Evolutionary conservation across 2,888 invertebrate genomes (phyloP).

Genomic region (Melanchra persicariae): DNA sequence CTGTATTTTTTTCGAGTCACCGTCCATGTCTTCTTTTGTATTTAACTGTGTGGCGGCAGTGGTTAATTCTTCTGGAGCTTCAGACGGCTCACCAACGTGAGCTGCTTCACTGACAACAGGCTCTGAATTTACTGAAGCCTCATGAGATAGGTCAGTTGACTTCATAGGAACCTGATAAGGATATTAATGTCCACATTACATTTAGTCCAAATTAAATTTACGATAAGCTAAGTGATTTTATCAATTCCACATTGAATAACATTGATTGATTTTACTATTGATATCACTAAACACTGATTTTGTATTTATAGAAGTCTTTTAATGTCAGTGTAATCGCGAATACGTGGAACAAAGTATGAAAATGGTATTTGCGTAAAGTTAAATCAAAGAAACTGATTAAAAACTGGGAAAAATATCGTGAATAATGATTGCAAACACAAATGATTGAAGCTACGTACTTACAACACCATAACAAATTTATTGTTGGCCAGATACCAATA

Average conservation of each 20-base stretch:
- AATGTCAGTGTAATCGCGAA: conserved; percentile 27
- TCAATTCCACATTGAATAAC: conserved; percentile 32
- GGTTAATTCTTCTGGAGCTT: conserved; percentile 60
- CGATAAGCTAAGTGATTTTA: conserved; percentile 44
- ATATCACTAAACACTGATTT: conserved; percentile 47
- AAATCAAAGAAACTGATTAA: conserved; percentile 12
- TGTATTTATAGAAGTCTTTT: conserved; percentile 17
- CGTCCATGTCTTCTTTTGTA: conserved; percentile 75
- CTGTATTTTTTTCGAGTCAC: conserved; percentile 79
- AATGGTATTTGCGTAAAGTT: conserved; percentile 8
- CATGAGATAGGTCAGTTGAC: conserved; percentile 57
- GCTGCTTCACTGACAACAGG: conserved; percentile 44
- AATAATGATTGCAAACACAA: conserved; percentile 6
- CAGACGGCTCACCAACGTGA: conserved; percentile 49
- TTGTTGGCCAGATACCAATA: conserved; percentile 32
- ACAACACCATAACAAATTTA: conserved; percentile 37
- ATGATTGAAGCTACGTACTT: conserved; percentile 47
- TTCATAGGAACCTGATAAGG: conserved; percentile 71
- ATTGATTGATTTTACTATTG: conserved; percentile 56
- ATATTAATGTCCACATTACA: conserved; percentile 41
- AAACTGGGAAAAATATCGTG: conserved; percentile 12
- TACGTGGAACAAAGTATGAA: conserved; percentile 28
- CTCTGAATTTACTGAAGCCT: conserved; percentile 59
- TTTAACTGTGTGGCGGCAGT: conserved; percentile 71
- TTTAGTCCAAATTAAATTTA: conserved; percentile 31